Evolutionary conservation across 2,797 vertebrate genomes (phyloP).

Genomic region (Jordanella pulchra): DNA sequence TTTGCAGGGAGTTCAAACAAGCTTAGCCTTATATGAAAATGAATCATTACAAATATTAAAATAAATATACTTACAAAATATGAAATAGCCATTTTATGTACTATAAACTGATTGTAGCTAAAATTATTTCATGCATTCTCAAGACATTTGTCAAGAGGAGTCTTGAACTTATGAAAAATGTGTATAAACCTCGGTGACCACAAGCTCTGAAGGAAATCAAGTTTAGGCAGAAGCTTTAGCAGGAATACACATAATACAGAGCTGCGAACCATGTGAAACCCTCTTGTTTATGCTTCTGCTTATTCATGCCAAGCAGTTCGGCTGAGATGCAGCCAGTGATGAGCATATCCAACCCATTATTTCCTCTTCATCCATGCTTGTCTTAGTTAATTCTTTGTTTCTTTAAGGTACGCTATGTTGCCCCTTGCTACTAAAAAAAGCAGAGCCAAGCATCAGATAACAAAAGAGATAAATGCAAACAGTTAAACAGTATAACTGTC

Average conservation of each 20-base stretch:
- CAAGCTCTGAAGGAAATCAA: neutral
- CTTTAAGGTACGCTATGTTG: constrained; percentile 49
- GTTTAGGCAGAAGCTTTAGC: constrained; percentile 7
- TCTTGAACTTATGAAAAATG: neutral
- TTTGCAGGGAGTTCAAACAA: neutral
- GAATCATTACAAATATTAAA: neutral
- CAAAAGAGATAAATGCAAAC: neutral
- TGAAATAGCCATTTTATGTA: too few species aligned
- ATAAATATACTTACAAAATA: neutral
- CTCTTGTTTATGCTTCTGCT: constrained; percentile 35
- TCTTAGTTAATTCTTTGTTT: constrained; percentile 56
- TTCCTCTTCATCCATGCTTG: constrained; percentile 63
- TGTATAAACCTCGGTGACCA: neutral
- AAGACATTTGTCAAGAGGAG: too few species aligned
- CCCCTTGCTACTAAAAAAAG: constrained; percentile 37
- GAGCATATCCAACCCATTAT: constrained; percentile 70
- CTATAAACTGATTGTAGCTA: too few species aligned
- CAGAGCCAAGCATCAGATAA: constrained; percentile 17
- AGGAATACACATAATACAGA: constrained; percentile 26
- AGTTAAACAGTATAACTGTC: neutral
- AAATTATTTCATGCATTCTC: too few species aligned
- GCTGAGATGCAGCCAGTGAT: constrained; percentile 59
- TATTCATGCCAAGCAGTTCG: constrained; percentile 52
- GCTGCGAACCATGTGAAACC: constrained; percentile 16
- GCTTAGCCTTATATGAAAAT: too few species aligned